Conservation (phyloP, 1,140 invertebrate species). For the Hyphantria cunea region DNA sequence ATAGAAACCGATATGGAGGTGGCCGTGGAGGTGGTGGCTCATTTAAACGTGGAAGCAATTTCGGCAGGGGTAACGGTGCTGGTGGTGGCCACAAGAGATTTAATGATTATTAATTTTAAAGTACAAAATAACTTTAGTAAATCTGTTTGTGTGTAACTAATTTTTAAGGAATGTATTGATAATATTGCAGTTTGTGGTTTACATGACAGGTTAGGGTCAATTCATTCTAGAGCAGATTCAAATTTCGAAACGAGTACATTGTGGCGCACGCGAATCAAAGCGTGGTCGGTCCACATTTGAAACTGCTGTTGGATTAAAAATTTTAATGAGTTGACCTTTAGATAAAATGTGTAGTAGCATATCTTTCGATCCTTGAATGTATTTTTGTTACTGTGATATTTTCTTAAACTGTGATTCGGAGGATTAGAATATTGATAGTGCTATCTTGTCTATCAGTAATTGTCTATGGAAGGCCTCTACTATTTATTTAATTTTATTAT, state of each 20-base stretch:
- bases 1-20: conserved; percentile 70
- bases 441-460: conserved; percentile 22
- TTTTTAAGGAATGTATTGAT: conserved; percentile 40
- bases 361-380: conserved; percentile 26
- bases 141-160: conserved; percentile 65
- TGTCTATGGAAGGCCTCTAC: conserved; percentile 28
- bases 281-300: no score
- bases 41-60: conserved; percentile 69
- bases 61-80: conserved; percentile 55
- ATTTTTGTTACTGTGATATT: conserved; percentile 67
- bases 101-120: conserved; percentile 70
- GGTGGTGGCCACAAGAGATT: conserved; percentile 78
- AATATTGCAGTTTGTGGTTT: conserved; percentile 38
- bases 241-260: no score
- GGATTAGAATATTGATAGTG: conserved; percentile 47
- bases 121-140: conserved; percentile 49
- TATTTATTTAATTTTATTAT: conserved; percentile 26
- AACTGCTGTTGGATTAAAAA: no score
- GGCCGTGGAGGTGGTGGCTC: conserved; percentile 68
- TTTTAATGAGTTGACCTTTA: no score
- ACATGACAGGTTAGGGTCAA: conserved; percentile 32
- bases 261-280: no score
- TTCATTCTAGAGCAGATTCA: no score
- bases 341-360: conserved; percentile 34
- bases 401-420: conserved; percentile 50